These are phyloP conservation scores for Dasyornis broadbenti DNA, from an alignment of 2,113 vertebrate species.

Conservation along the genomic window DNA sequence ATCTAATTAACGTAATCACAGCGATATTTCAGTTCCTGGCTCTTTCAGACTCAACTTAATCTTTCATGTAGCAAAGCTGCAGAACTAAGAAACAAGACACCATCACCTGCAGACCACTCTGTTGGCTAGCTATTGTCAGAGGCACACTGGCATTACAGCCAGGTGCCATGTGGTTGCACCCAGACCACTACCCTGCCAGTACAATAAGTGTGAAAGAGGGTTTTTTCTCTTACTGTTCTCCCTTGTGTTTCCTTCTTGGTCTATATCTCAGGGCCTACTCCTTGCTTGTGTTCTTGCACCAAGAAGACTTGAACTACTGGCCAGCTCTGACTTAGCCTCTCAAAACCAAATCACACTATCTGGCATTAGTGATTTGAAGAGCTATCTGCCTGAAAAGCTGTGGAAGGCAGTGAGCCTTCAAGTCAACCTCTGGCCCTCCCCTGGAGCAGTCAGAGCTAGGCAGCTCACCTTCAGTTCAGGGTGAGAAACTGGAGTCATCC, in stretches of 20 bases:
- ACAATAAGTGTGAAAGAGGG: not conserved
- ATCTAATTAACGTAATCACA: not conserved
- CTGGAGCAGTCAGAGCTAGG: too few relatives aligned
- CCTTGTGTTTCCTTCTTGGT: not conserved
- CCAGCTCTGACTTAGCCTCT: not conserved
- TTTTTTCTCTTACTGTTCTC: not conserved
- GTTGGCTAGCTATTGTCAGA: not conserved
- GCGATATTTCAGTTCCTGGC: not conserved
- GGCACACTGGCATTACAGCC: fast-evolving
- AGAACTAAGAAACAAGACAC: not conserved
- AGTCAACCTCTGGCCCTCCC: too few relatives aligned
- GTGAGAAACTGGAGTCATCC: too few relatives aligned
- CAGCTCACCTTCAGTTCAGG: too few relatives aligned
- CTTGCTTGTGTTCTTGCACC: not conserved
- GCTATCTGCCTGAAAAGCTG: not conserved
- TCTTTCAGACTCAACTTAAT: not conserved
- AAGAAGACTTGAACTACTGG: not conserved
- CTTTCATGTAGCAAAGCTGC: not conserved
- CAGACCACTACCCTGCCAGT: not conserved
- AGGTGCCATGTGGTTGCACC: not conserved
- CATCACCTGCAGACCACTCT: not conserved
- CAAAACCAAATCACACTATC: not conserved
- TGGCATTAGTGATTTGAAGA: not conserved
- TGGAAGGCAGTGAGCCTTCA: too few relatives aligned
- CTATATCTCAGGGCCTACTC: fast-evolving